These are phyloP conservation scores for Cryptocephalus moraei DNA, from an alignment of 2,888 invertebrate genomes.

Conservation along the genomic window DNA sequence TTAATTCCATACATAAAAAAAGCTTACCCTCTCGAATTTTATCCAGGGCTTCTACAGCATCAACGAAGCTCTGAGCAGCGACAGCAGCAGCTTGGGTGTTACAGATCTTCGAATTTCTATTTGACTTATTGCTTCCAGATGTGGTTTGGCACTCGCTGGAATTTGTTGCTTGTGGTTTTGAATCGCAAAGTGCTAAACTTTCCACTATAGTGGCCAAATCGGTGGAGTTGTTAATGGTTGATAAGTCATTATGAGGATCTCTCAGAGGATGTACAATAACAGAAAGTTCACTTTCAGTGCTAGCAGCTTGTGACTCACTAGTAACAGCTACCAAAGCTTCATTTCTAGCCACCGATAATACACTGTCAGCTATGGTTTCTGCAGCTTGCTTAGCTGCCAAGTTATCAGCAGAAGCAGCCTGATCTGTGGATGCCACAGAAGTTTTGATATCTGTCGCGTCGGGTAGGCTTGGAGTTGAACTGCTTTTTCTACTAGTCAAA, in stretches of 20 bases:
- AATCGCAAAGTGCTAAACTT: conserved; percentile 59
- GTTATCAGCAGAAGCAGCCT: conserved; percentile 92
- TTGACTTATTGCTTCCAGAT: conserved; percentile 20
- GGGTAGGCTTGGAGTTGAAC: conserved; percentile 89
- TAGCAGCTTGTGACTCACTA: conserved; percentile 41
- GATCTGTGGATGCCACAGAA: conserved; percentile 90
- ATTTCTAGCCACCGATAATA: conserved; percentile 46
- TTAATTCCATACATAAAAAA: too few relatives aligned
- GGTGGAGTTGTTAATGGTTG: conserved; percentile 57
- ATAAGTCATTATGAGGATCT: conserved; percentile 55
- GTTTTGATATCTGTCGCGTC: conserved; percentile 71
- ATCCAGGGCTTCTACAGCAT: conserved; percentile 54
- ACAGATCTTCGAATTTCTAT: conserved; percentile 30
- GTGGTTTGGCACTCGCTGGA: conserved; percentile 26
- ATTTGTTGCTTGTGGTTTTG: conserved; percentile 21
- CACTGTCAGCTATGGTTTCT: conserved; percentile 80
- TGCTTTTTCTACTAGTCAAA: conserved; percentile 79
- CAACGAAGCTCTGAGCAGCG: conserved; percentile 39
- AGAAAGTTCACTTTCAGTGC: conserved; percentile 45
- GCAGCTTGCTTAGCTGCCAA: conserved; percentile 77
- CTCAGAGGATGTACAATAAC: conserved; percentile 50
- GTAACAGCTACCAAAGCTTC: conserved; percentile 54
- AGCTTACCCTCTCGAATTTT: conserved; percentile 50
- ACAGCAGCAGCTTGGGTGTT: conserved; percentile 28
- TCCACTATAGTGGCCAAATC: conserved; percentile 84